Base-by-base conservation (phyloP, 2,888 invertebrate species). In the Chironomus tentans region DNA sequence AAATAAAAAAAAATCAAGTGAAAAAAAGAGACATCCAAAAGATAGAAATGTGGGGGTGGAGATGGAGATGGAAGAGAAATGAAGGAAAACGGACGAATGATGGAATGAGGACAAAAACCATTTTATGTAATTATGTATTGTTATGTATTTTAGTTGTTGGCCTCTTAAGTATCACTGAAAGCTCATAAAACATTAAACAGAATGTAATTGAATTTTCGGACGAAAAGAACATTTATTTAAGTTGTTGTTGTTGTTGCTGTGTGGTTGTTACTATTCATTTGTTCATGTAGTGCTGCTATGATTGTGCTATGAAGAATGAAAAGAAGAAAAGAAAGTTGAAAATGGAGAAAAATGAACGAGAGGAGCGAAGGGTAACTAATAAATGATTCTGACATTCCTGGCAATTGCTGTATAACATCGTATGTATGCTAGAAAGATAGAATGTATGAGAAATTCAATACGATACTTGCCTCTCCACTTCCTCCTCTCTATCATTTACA, bases 121-220 rank as follows among this genome's bases (percentile, higher is more conserved):
- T 50, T 50, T 50, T 15, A n/a, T 50, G 50, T 50, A 50, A 50
- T 50, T 50, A 50, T 50, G 50, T 50, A 62, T 62, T 22, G 38
- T 38, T 38, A 38, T 38, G 38, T 56, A 62, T 62, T 22, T 21
- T 62, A 62, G 18, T 56, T 62, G 22, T 21, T 18, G 12, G 62
- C 18, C 21, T 62, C 18, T 62, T 62, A 22, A 21, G 62, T 62
- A 62, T 62, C 62, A 62, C 62, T 62, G 62, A 62, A 50, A 62
- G 70, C 48, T 22, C 70, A 70, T 70, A 70, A 70, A 70, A 48
- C 70, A 70, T 70, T 70, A 70, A 70, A 48, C 24, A 47, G 50
- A 70, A 70, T 70, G 70, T 70, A 70, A 70, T 70, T 70, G 70
- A 70, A 70, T 62, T 50, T 62, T 62, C 62, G 62, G 62, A 62